phyloP scores from a whole-genome alignment of 1,140 invertebrate genomes.

The Pseudomyrmex flavicornis region DNA sequence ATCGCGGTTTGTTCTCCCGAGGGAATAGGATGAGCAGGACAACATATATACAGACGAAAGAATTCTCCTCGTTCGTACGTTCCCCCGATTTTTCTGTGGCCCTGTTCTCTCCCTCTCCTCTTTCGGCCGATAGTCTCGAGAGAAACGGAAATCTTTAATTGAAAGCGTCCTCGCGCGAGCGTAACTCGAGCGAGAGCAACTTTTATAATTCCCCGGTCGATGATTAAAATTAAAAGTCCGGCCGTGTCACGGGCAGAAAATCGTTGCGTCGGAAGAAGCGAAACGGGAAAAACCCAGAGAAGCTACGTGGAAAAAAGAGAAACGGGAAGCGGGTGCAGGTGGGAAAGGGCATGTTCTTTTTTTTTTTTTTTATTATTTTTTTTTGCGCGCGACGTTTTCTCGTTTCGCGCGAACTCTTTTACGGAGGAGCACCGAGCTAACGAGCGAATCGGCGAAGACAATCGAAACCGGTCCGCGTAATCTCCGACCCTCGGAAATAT shows the following conservation, averaged over 20 bases:
- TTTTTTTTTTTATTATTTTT: constrained; percentile 28
- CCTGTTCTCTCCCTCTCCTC: constrained; percentile 9
- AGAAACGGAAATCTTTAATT: constrained; percentile 79
- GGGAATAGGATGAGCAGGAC: constrained; percentile 8
- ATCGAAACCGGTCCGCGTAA: constrained; percentile 50
- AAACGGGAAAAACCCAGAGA: constrained; percentile 65
- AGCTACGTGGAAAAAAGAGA: constrained; percentile 45
- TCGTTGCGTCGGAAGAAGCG: constrained; percentile 71
- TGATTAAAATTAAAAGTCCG: constrained; percentile 81
- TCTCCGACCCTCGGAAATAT: constrained; percentile 54
- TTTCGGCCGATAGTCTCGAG: constrained; percentile 62
- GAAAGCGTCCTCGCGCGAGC: constrained; percentile 75
- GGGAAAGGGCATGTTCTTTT: constrained; percentile 5
- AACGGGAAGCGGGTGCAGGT: constrained; percentile 19
- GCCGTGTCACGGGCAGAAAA: constrained; percentile 76
- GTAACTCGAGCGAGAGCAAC: constrained; percentile 75
- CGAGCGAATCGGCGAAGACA: constrained; percentile 56
- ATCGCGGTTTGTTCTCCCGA: constrained; percentile 32
- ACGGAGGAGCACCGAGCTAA: constrained; percentile 29
- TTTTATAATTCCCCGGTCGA: constrained; percentile 79
- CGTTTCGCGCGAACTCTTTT: constrained; percentile 46
- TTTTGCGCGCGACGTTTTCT: constrained; percentile 9
- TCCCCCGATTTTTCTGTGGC: constrained; percentile 51
- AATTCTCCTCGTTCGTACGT: constrained; percentile 49
- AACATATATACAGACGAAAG: constrained; percentile 15